phyloP scores from a whole-genome alignment of 2,113 vertebrate species.

The Aramus guarauna region DNA sequence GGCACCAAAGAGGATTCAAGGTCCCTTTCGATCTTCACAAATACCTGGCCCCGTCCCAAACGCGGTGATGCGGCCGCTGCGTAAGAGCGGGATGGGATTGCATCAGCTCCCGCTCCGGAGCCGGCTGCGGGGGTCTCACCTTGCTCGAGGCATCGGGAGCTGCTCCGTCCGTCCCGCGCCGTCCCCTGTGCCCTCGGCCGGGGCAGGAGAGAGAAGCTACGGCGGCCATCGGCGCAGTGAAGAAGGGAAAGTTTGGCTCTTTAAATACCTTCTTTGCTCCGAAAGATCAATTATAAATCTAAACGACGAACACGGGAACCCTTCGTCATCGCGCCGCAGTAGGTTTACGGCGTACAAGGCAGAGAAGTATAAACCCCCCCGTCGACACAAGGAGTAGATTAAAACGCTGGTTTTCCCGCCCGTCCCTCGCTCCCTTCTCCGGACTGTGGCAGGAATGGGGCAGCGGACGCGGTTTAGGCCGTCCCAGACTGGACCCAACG shows the following conservation, averaged over 20 bases:
- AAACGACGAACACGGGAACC: too few relatives aligned
- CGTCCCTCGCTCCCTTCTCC: background rate
- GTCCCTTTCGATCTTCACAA: background rate
- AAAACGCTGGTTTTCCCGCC: background rate
- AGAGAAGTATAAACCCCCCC: fast-evolving
- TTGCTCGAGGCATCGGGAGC: background rate
- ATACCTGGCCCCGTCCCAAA: background rate
- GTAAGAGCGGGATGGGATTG: background rate
- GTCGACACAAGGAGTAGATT: background rate
- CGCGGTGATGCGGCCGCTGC: background rate
- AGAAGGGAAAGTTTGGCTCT: too few relatives aligned
- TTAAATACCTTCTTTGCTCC: background rate
- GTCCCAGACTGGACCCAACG: background rate
- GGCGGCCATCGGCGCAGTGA: fast-evolving
- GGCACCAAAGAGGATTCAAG: background rate
- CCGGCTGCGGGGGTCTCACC: background rate
- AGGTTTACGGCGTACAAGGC: fast-evolving
- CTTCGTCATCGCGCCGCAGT: fast-evolving
- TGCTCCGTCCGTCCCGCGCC: background rate
- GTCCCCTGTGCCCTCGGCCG: fast-evolving
- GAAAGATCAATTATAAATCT: background rate
- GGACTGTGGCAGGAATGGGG: fast-evolving
- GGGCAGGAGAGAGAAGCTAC: fast-evolving
- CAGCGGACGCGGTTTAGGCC: fast-evolving
- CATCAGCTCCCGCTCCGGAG: background rate